phyloP scores from a whole-genome alignment of 2,113 vertebrate genomes.

The Spilogale gracilis region DNA sequence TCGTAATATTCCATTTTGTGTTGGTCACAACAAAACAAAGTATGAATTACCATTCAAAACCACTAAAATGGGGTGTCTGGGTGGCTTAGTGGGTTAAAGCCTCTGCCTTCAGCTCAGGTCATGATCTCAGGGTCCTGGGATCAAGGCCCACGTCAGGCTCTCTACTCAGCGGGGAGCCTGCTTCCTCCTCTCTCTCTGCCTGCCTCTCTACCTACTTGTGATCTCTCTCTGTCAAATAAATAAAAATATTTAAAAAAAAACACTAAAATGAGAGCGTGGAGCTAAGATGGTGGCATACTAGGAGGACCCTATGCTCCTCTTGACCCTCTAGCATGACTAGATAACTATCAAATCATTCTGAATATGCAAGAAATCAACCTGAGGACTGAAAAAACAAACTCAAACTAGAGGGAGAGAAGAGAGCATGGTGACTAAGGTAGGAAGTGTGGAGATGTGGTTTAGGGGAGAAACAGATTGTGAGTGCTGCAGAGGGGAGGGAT shows the following conservation, averaged over 20 bases:
- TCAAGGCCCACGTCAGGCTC: too few relatives aligned
- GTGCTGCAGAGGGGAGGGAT: background rate
- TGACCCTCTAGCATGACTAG: background rate
- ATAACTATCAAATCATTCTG: background rate
- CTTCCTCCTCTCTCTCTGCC: too few relatives aligned
- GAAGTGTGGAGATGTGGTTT: background rate
- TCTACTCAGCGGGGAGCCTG: too few relatives aligned
- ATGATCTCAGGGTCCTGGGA: too few relatives aligned
- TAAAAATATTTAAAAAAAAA: background rate
- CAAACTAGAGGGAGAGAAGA: background rate
- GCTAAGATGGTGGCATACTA: background rate
- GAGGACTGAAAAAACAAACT: background rate
- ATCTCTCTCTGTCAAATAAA: too few relatives aligned
- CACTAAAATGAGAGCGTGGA: background rate
- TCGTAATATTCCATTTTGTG: background rate
- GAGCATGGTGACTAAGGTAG: background rate
- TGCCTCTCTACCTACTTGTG: too few relatives aligned
- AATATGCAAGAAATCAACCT: background rate
- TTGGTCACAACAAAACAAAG: slow-evolving; percentile 22
- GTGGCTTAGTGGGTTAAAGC: too few relatives aligned
- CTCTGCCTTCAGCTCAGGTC: too few relatives aligned
- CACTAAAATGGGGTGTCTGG: background rate
- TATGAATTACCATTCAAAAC: slow-evolving; percentile 7
- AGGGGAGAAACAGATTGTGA: background rate
- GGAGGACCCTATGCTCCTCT: background rate